phyloP scores from a whole-genome alignment of 2,113 vertebrate species.

The Naja naja region DNA sequence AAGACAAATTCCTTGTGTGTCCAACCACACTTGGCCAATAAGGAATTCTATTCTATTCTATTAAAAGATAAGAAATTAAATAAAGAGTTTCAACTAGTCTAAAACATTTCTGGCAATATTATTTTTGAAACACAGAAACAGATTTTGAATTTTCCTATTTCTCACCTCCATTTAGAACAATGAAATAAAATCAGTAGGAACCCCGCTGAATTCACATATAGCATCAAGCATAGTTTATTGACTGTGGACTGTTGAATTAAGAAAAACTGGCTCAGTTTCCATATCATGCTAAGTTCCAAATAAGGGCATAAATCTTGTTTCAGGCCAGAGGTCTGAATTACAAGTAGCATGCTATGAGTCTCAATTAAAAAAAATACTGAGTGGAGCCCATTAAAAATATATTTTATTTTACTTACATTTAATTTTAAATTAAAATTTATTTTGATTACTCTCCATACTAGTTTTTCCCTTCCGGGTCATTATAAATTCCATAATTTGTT shows the following conservation, averaged over 20 bases:
- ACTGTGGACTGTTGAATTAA: neutral
- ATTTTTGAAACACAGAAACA: slow-evolving; percentile 59
- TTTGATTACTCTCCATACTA: neutral
- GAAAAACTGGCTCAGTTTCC: neutral
- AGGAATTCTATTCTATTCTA: too few relatives aligned
- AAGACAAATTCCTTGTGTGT: too few relatives aligned
- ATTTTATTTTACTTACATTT: neutral
- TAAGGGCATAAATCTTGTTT: neutral
- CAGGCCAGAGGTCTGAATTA: neutral
- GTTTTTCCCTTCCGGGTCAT: neutral
- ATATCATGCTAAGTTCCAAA: neutral
- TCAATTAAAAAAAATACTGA: neutral
- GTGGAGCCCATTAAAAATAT: neutral
- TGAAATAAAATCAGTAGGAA: neutral
- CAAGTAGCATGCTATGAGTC: neutral
- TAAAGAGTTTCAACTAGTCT: slow-evolving; percentile 57
- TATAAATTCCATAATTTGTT: neutral
- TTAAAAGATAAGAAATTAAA: slow-evolving; percentile 47
- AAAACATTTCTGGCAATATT: slow-evolving; percentile 44
- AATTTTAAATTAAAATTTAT: neutral
- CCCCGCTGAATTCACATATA: neutral
- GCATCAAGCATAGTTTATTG: neutral
- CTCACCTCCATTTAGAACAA: neutral
- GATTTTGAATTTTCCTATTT: slow-evolving; percentile 8
- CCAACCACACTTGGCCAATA: too few relatives aligned